Conservation (phyloP, 2,797 vertebrate genomes). For the Phrynocephalus guinanensis region DNA sequence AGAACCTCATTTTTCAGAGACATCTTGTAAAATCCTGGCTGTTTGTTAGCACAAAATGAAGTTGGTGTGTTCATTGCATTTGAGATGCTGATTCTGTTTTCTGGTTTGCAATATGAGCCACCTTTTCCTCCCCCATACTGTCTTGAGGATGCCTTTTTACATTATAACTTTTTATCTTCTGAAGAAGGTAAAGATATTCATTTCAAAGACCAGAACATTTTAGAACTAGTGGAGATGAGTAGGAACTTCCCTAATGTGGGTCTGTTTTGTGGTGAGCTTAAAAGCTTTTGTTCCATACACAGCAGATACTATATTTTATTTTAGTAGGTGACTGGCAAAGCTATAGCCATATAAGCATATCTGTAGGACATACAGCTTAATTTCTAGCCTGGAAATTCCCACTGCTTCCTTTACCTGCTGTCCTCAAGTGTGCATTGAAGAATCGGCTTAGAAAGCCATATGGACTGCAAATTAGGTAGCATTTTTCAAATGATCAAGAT, state of each 20-base stretch:
- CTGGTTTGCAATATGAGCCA: too few species aligned
- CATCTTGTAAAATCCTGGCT: neutral
- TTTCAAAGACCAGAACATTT: too few species aligned
- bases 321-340: rapidly evolving
- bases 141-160: too few species aligned
- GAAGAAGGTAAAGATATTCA: too few species aligned
- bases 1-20: neutral
- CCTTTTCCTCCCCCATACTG: too few species aligned
- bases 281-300: neutral
- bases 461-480: neutral
- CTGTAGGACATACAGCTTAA: neutral
- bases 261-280: too few species aligned
- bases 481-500: neutral
- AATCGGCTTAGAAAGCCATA: neutral
- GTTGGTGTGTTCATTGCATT: neutral
- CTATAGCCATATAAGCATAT: neutral
- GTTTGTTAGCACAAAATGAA: neutral
- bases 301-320: rapidly evolving
- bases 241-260: too few species aligned
- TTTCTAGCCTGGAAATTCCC: neutral
- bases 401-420: neutral
- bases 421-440: neutral
- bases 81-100: neutral
- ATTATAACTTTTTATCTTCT: too few species aligned
- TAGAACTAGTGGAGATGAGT: too few species aligned